These are phyloP conservation scores for Deroptyus accipitrinus DNA, from an alignment of 2,113 vertebrate genomes.

Conservation along the genomic window DNA sequence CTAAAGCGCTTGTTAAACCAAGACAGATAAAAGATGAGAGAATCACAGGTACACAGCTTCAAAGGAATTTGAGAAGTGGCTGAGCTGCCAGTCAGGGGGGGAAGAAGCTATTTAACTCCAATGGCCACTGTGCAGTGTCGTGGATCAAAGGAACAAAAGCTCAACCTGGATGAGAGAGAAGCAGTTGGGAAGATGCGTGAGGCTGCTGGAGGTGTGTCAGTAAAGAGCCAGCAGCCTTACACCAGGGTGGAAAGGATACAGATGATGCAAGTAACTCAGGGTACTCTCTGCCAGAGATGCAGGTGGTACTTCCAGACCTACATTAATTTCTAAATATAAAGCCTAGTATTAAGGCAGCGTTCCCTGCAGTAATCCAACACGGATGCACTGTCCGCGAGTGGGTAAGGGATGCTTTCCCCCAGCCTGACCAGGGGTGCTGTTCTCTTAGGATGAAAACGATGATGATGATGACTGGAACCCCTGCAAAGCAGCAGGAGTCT, in stretches of 20 bases:
- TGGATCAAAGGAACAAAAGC: neutral
- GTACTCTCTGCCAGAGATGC: neutral
- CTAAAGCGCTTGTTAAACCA: neutral
- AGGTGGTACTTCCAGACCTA: neutral
- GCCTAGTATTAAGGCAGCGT: too few relatives aligned
- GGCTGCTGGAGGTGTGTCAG: neutral
- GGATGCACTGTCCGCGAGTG: neutral
- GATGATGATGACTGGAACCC: slow-evolving; percentile 99
- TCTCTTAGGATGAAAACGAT: slow-evolving; percentile 91
- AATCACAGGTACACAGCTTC: neutral
- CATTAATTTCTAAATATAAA: neutral
- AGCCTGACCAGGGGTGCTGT: neutral
- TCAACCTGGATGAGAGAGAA: neutral
- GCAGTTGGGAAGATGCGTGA: neutral
- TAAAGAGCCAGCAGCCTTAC: neutral
- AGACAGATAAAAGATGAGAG: neutral
- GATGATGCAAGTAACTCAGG: neutral
- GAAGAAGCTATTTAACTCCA: neutral
- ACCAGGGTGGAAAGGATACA: accelerated
- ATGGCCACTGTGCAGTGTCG: neutral
- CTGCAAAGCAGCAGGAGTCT: slow-evolving; percentile 95
- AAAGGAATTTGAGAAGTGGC: neutral
- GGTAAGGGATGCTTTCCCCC: neutral
- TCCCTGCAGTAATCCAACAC: neutral
- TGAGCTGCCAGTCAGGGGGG: neutral